Evolutionary conservation across 64 coral and sea anemone species (phyloP).

Genomic region (Pocillopora verrucosa): DNA sequence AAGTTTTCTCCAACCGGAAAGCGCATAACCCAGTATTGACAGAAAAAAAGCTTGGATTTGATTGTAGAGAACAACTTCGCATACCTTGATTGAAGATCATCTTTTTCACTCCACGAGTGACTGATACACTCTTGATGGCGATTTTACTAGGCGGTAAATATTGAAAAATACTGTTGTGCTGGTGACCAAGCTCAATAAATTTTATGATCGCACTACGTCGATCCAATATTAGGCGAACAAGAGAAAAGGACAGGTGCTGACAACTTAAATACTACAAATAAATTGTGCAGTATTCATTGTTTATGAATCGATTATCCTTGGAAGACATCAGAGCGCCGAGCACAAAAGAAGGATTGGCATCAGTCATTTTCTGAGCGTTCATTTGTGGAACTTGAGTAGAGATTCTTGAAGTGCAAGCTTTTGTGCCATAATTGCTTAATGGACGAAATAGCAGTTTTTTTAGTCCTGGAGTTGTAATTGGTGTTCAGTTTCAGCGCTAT

Average conservation of each 20-base stretch:
- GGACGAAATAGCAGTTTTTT: constrained; percentile 9
- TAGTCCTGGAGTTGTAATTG: constrained; percentile 14
- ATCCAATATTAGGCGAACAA: not conserved
- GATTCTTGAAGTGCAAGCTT: constrained; percentile 11
- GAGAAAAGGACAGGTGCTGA: not conserved
- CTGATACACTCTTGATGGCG: not conserved
- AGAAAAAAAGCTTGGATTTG: too few species aligned
- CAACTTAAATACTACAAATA: not conserved
- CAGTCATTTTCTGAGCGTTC: not conserved
- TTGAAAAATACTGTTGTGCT: not conserved
- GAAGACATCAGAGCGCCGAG: not conserved
- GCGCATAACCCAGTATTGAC: too few species aligned
- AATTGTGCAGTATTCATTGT: constrained; percentile 11
- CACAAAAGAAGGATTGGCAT: constrained; percentile 17
- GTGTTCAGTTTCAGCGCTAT: constrained; percentile 21
- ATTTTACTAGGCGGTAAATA: not conserved
- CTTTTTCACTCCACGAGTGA: not conserved
- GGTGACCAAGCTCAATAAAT: not conserved
- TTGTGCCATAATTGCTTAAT: constrained; percentile 19
- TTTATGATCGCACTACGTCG: not conserved
- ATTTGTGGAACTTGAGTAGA: not conserved
- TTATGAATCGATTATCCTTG: not conserved
- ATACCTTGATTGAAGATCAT: not conserved
- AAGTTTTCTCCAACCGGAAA: too few species aligned
- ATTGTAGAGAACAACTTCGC: not conserved